Base-by-base conservation (phyloP, 1,140 invertebrate genomes). In the Hesperophylax magnus region DNA sequence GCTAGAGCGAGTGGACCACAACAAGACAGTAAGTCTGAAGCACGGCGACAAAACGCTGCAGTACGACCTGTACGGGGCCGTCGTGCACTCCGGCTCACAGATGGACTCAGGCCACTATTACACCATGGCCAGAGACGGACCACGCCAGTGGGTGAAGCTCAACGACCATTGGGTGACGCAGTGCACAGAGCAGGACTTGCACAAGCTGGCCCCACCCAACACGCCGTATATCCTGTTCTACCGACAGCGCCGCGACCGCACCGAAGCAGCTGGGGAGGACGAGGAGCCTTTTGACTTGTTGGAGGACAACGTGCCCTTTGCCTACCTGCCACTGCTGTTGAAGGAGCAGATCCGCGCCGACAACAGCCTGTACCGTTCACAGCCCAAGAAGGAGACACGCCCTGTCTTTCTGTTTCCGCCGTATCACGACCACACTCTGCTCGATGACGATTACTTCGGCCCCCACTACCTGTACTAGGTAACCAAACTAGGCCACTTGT, bases 61-160 rank as follows among this genome's bases (percentile, higher is more conserved):
- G 7, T 97, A 96, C 86, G 90, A 91, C 11, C 86, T 97, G 0
- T 96, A 96, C 85, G 95, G 95, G 0, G 95, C 95, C 0, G 94
- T 97, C 0, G 93, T 97, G 0, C 96, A 97, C 86, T 94, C 94
- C 0, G 96, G 96, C 2, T 93, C 92, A 15, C 95, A 93, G 56
- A 93, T 96, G 82, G 95, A 97, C 85, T 94, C 94, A 6, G 96
- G 96, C 0, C 96, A 97, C 86, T 97, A 97, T 86, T 96, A 96
- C 85, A 96, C 95, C 0, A 93, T 95, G 84, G 95, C 94, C 0
- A 92, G 94, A 34, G 93, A 95, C 85, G 87, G 88, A 4, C 89
- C 91, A 22, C 89, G 93, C 2, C 91, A 90, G 81, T 97, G 96
- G 96, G 95, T 93, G 85, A 92, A 94, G 82, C 97, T 96, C 85